A percentile compares a stretch with the other conserved stretches of the same genome.
Evolutionary conservation across 2,113 vertebrate genomes (phyloP).

Genomic region (Gopherus flavomarginatus): DNA sequence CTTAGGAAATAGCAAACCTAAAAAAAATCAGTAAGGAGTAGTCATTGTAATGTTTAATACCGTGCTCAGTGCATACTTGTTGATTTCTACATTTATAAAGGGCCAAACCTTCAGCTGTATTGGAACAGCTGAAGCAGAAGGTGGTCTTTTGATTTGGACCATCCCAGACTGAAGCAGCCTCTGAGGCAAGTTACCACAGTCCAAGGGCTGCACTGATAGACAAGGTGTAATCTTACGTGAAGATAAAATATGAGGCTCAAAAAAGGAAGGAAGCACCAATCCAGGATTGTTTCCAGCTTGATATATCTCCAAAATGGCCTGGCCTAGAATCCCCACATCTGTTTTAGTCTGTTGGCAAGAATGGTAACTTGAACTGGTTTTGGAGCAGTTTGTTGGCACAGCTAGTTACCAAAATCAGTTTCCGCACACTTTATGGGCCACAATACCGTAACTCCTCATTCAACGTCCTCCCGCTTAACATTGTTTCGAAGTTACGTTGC

Average conservation of each 20-base stretch:
- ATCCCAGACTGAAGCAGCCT: not conserved
- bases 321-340: not conserved
- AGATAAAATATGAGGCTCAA: not conserved
- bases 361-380: not conserved
- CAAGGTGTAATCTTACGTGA: not conserved
- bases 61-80: not conserved
- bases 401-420: not conserved
- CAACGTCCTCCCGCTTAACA: too few species aligned
- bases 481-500: too few species aligned
- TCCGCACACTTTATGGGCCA: not conserved
- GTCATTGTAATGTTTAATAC: not conserved
- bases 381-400: not conserved
- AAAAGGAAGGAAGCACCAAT: not conserved
- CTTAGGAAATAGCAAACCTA: not conserved
- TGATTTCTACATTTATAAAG: not conserved
- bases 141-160: not conserved
- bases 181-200: not conserved
- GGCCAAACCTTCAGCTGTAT: not conserved
- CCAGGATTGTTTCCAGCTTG: not conserved
- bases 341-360: not conserved
- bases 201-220: not conserved
- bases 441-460: too few species aligned
- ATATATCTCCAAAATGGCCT: not conserved
- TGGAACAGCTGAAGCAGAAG: not conserved
- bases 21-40: not conserved